Percentiles rank a stretch among this genome's conserved stretches.
Conservation (phyloP, 1,140 invertebrate genomes). For the Scaptomyza montana region DNA sequence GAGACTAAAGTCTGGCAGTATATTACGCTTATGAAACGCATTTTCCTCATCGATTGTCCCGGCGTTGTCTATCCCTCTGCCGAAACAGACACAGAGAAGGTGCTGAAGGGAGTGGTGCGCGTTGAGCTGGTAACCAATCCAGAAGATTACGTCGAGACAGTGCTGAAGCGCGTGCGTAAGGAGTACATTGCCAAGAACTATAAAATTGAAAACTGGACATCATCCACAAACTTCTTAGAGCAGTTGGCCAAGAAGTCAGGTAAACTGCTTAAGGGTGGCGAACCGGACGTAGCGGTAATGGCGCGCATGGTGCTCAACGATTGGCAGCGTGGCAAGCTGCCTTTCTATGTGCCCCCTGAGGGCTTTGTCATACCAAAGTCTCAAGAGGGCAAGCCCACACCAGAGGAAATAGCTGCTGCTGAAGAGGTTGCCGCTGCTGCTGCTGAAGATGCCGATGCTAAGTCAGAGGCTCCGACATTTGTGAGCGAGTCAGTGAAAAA, state of each 20-base stretch:
- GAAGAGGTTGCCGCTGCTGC: slow-evolving; percentile 25
- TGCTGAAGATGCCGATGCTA: slow-evolving; percentile 69
- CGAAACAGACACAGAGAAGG: slow-evolving; percentile 97
- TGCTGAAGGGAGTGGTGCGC: slow-evolving; percentile 97
- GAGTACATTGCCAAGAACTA: slow-evolving; percentile 97
- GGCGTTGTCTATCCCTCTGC: slow-evolving; percentile 98
- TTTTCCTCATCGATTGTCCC: slow-evolving; percentile 99
- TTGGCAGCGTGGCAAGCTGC: slow-evolving; percentile 98
- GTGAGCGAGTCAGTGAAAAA: slow-evolving; percentile 80
- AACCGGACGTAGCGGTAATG: slow-evolving; percentile 94
- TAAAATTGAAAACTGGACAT: slow-evolving; percentile 91
- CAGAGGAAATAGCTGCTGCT: slow-evolving; percentile 32
- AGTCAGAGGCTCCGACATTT: slow-evolving; percentile 69
- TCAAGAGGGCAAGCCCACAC: slow-evolving; percentile 45
- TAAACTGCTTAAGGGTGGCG: slow-evolving; percentile 97
- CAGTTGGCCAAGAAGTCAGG: slow-evolving; percentile 94
- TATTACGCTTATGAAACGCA: slow-evolving; percentile 98
- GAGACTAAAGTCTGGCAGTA: slow-evolving; percentile 99
- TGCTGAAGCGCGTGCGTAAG: slow-evolving; percentile 94
- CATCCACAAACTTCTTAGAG: slow-evolving; percentile 95
- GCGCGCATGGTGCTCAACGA: slow-evolving; percentile 99
- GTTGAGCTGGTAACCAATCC: slow-evolving; percentile 97
- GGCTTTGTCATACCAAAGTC: slow-evolving; percentile 88
- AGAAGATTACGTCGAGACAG: slow-evolving; percentile 95
- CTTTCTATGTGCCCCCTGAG: slow-evolving; percentile 95